Base-by-base conservation (phyloP, 2,888 invertebrate genomes). In the Pimpla rufipes region DNA sequence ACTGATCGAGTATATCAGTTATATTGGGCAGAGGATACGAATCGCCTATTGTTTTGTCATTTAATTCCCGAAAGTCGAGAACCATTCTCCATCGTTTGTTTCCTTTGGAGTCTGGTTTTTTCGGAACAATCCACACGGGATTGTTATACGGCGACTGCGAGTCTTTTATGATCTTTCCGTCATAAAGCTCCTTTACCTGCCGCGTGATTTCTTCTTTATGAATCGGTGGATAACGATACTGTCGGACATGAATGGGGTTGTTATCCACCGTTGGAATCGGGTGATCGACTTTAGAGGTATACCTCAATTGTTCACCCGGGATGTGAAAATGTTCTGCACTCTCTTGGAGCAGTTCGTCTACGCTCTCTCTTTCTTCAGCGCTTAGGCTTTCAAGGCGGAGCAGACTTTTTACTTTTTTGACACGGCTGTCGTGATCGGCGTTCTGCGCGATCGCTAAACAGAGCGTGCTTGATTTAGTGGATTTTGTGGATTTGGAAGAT, bases 51-150 rank as follows among this genome's bases (percentile, higher is more conserved):
- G 52, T 71, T 71, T 71, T 29, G 2, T 66, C 66, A 11, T 66
- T 66, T 21, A 66, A 8, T 11, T 21, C 40, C 10, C 47, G 66
- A n/a, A 66, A 42, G 13, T 67, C 67, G 11, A 47, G 45, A 13
- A 67, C 66, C 45, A 67, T 47, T 6, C 47, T 8, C 66, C 66
- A 35, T 8, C 73, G 45, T 50, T 73, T 59, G 6, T 74, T 74
- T 8, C 74, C 74, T 4, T 50, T 47, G 1, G 74, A 74, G 35
- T 50, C 29, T 29, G 29, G 29, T 29, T 74, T 50, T 21, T 74
- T 59, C 7, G 62, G 62, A 5, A 74, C 74, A 59, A 74, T 74
- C 74, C 74, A 74, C 4, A 74, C 74, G 16, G 62, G 74, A 40
- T 64, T 75, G 40, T 75, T 75, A 13, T 37, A 37, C 3, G 75